A percentile compares a stretch with the other conserved stretches of the same genome.
phyloP scores from a whole-genome alignment of 2,888 invertebrate species.

The Anodontia alba region DNA sequence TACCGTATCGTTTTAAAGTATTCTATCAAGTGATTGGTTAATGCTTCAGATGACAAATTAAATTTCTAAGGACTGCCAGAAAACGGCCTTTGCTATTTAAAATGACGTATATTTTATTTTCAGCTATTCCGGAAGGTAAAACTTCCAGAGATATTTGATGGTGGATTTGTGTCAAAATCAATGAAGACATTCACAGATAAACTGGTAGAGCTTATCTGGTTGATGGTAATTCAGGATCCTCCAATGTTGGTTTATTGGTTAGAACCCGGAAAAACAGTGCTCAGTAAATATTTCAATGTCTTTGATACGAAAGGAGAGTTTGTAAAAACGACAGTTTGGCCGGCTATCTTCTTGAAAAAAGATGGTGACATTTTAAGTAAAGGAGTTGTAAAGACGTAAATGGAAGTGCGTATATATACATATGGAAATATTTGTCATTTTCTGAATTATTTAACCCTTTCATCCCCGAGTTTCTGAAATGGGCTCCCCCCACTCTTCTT shows the following conservation, averaged over 20 bases:
- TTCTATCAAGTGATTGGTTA: no score
- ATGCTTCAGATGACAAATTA: no score
- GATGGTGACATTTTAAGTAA: slow-evolving; percentile 27
- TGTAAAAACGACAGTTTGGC: slow-evolving; percentile 54
- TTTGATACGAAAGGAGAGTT: slow-evolving; percentile 47
- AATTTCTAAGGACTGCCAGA: no score
- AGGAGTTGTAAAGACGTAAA: background rate
- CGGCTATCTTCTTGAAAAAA: slow-evolving; percentile 48
- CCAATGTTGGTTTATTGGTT: slow-evolving; percentile 45
- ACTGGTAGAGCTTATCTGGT: slow-evolving; percentile 41
- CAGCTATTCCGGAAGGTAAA: slow-evolving; percentile 53
- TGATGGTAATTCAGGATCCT: slow-evolving; percentile 53
- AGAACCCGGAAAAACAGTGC: slow-evolving; percentile 21
- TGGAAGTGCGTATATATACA: no score
- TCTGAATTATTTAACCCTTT: no score
- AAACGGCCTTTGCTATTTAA: no score
- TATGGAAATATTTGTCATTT: no score
- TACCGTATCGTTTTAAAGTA: no score
- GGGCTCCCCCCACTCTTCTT: no score
- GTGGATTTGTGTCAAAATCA: slow-evolving; percentile 27
- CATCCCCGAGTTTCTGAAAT: no score
- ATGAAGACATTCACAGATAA: slow-evolving; percentile 39
- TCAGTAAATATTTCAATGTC: slow-evolving; percentile 39
- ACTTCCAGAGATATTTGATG: slow-evolving; percentile 47
- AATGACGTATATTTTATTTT: no score